These are phyloP conservation scores for Melieria picta DNA, from an alignment of 2,888 invertebrate species.

Conservation along the genomic window DNA sequence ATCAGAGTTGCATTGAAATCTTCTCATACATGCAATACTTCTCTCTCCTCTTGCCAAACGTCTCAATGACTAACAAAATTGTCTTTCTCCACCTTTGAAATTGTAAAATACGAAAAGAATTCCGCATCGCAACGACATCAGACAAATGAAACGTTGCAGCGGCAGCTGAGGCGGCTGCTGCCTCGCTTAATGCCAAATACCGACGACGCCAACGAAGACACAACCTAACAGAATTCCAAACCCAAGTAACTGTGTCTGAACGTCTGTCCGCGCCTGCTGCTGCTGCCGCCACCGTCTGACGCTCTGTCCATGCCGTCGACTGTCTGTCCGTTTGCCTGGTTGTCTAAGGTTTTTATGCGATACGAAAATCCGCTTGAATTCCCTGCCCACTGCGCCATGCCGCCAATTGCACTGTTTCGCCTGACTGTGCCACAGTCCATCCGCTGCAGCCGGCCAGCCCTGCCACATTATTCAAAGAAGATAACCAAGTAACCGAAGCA, in stretches of 20 bases:
- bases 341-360: too few species aligned
- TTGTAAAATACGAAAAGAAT: too few species aligned
- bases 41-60: too few species aligned
- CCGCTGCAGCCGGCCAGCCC: conserved; percentile 27
- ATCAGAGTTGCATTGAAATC: too few species aligned
- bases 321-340: too few species aligned
- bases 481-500: neutral
- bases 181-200: conserved; percentile 27
- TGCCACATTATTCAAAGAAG: conserved; percentile 18
- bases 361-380: conserved; percentile 45
- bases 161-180: neutral
- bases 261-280: too few species aligned
- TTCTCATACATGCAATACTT: too few species aligned
- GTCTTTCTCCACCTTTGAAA: too few species aligned
- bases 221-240: conserved; percentile 40
- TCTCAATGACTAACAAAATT: too few species aligned
- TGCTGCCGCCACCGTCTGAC: too few species aligned
- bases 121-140: too few species aligned
- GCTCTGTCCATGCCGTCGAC: too few species aligned
- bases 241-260: conserved; percentile 23
- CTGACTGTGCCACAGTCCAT: neutral
- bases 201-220: conserved; percentile 41
- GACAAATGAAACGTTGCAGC: neutral
- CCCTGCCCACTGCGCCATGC: neutral
- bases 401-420: neutral